Evolutionary conservation across 2,888 invertebrate species (phyloP).

Genomic region (Euspilapteryx auroguttella): DNA sequence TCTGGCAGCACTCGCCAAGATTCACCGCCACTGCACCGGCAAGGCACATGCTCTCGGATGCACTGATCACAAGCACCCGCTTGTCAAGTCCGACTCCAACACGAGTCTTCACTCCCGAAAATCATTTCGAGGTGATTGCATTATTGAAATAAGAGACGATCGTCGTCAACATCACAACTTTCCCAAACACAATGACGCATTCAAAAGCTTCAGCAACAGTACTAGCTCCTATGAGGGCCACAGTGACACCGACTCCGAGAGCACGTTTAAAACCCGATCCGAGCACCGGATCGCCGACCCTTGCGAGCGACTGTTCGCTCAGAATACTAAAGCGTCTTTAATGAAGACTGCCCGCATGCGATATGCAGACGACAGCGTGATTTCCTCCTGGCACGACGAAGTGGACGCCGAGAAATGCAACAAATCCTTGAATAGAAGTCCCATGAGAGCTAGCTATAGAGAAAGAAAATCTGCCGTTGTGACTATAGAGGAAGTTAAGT

Average conservation of each 20-base stretch:
- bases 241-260: constrained; percentile 68
- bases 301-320: constrained; percentile 55
- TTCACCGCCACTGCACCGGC: constrained; percentile 75
- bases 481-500: constrained; percentile 52
- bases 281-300: constrained; percentile 36
- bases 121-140: constrained; percentile 37
- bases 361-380: constrained; percentile 50
- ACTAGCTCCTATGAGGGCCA: constrained; percentile 67
- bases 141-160: constrained; percentile 46
- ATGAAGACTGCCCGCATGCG: constrained; percentile 65
- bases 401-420: constrained; percentile 44
- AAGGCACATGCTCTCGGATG: constrained; percentile 76
- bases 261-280: constrained; percentile 33
- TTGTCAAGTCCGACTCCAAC: constrained; percentile 49
- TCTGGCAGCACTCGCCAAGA: constrained; percentile 55
- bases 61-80: constrained; percentile 46
- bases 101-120: constrained; percentile 42
- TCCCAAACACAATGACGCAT: constrained; percentile 25
- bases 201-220: constrained; percentile 61
- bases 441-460: constrained; percentile 38
- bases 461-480: constrained; percentile 46
- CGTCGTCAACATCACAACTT: constrained; percentile 20
- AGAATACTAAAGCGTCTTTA: constrained; percentile 60
- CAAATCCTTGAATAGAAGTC: constrained; percentile 31
- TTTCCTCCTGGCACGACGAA: constrained; percentile 33